Evolutionary conservation across 2,113 vertebrate species (phyloP).

Genomic region (Rhizomys pruinosus): DNA sequence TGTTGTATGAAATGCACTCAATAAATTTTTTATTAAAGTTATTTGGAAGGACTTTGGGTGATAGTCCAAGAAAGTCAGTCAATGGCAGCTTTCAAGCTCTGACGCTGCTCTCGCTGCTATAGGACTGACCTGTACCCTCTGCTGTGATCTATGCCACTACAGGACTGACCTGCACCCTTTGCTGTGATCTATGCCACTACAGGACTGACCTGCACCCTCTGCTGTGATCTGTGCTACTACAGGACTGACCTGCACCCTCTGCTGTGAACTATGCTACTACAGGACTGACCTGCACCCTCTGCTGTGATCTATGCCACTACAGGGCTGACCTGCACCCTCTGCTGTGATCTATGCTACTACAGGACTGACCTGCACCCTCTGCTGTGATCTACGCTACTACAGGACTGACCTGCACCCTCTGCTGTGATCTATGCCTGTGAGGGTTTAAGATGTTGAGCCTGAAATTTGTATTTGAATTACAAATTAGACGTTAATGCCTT

Average conservation of each 20-base stretch:
- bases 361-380: not conserved
- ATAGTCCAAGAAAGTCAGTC: not conserved
- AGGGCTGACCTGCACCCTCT: not conserved
- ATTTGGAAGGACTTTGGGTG: conserved; percentile 3
- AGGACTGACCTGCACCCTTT: not conserved
- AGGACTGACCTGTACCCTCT: not conserved
- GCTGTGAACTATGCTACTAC: not conserved
- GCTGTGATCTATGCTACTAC: not conserved
- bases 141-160: not conserved
- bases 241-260: not conserved
- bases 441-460: conserved; percentile 47
- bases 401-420: not conserved
- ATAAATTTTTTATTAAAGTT: conserved; percentile 13
- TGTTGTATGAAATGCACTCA: too few relatives aligned
- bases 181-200: not conserved
- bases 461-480: conserved; percentile 20
- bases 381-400: not conserved
- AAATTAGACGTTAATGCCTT: conserved; percentile 26
- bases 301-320: not conserved
- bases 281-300: not conserved
- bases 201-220: not conserved
- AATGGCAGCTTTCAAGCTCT: conserved; percentile 1
- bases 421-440: not conserved
- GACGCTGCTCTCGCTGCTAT: not conserved
- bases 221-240: not conserved